A percentile compares a stretch with the other conserved stretches of the same genome.
Evolutionary conservation across 2,888 invertebrate genomes (phyloP).

Genomic region (Dysmachus trigonus): DNA sequence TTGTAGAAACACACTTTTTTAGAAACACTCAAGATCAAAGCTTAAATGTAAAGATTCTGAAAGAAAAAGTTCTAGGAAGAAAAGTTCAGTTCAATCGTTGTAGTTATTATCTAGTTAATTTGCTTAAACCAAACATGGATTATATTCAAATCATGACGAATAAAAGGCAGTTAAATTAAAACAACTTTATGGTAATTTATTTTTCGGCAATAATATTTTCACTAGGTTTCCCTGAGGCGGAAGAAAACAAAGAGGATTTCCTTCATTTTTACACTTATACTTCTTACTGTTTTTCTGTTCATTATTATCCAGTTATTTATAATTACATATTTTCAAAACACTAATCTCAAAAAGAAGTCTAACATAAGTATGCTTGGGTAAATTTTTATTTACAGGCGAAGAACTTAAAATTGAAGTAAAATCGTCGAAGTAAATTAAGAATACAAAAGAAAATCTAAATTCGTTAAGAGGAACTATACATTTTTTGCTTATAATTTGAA

Average conservation of each 20-base stretch:
- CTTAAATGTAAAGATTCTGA: no score
- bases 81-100: no score
- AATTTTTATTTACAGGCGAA: neutral
- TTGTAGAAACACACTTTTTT: no score
- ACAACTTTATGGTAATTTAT: slow-evolving; percentile 35
- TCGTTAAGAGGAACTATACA: slow-evolving; percentile 39
- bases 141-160: no score
- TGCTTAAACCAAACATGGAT: no score
- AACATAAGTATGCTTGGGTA: neutral
- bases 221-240: slow-evolving; percentile 30
- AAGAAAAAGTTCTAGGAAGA: no score
- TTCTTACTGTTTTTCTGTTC: neutral
- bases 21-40: no score
- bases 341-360: neutral
- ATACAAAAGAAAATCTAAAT: slow-evolving; percentile 9
- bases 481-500: slow-evolving; percentile 10
- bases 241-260: slow-evolving; percentile 17
- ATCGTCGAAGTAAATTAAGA: neutral
- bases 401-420: neutral
- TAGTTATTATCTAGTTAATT: no score
- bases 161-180: neutral
- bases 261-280: slow-evolving; percentile 17
- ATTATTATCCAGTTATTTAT: neutral
- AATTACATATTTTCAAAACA: neutral
- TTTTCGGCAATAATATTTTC: slow-evolving; percentile 13